Percentiles rank a stretch among this genome's conserved stretches.
These are phyloP conservation scores for Hydrolagus affinis DNA, from an alignment of 2,113 vertebrate species.

Conservation along the genomic window DNA sequence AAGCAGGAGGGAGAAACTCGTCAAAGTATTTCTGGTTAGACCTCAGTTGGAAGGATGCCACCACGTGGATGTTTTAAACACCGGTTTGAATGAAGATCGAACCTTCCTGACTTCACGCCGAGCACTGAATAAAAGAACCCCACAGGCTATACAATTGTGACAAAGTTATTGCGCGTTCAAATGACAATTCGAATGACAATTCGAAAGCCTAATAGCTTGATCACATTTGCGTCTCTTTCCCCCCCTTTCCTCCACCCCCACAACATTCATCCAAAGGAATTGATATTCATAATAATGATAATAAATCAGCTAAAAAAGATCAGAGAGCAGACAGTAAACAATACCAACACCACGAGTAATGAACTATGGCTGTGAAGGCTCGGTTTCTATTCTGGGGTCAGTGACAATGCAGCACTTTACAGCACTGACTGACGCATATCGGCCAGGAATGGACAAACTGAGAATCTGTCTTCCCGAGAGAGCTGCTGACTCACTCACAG, in stretches of 20 bases:
- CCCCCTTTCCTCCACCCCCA: neutral
- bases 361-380: conserved; percentile 10
- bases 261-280: neutral
- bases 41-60: neutral
- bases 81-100: neutral
- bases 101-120: neutral
- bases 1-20: too few relatives aligned
- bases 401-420: conserved; percentile 32
- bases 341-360: neutral
- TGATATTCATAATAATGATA: too few relatives aligned
- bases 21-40: neutral
- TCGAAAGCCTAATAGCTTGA: too few relatives aligned
- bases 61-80: neutral
- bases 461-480: conserved; percentile 40
- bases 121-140: neutral
- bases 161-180: neutral
- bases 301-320: neutral
- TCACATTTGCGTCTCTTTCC: neutral
- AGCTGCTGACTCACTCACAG: conserved; percentile 42
- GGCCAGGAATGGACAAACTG: conserved; percentile 31
- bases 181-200: too few relatives aligned
- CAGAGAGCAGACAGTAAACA: neutral
- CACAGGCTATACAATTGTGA: neutral
- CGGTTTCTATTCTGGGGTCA: conserved; percentile 22
- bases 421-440: conserved; percentile 37